Conservation (phyloP, 2,113 vertebrate species). For the Drymodes brunneopygia region DNA sequence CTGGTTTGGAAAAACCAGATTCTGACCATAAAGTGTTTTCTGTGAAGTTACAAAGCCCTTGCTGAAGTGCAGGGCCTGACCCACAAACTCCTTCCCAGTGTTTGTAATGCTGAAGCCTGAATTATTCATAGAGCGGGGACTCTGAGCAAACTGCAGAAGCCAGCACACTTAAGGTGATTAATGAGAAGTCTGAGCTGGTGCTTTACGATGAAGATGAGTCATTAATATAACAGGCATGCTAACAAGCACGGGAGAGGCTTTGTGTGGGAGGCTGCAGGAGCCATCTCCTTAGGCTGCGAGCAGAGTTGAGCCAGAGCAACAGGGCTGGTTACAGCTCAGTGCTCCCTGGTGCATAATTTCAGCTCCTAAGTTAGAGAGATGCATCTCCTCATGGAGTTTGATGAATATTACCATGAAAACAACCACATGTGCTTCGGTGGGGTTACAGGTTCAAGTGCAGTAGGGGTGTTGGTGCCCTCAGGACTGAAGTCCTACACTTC, state of each 20-base stretch:
- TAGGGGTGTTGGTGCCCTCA: neutral
- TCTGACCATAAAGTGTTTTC: fast-evolving
- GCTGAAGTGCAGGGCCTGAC: neutral
- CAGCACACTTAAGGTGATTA: neutral
- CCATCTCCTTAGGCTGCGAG: neutral
- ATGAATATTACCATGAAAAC: neutral
- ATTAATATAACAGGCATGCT: neutral
- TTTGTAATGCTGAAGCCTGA: neutral
- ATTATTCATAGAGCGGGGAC: neutral
- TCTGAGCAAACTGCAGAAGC: neutral
- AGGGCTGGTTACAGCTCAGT: neutral
- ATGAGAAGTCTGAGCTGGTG: neutral
- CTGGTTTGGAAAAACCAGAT: neutral
- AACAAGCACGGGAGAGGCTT: neutral
- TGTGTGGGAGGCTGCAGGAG: neutral
- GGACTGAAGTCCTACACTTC: neutral
- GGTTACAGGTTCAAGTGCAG: neutral
- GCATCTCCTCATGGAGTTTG: neutral
- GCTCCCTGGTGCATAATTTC: neutral
- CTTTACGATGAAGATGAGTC: neutral
- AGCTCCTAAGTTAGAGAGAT: neutral
- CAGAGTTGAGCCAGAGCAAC: neutral
- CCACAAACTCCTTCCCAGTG: neutral
- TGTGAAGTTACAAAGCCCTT: neutral
- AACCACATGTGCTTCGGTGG: neutral